Evolutionary conservation across 2,888 invertebrate genomes (phyloP).

Genomic region (Macaria liturata): DNA sequence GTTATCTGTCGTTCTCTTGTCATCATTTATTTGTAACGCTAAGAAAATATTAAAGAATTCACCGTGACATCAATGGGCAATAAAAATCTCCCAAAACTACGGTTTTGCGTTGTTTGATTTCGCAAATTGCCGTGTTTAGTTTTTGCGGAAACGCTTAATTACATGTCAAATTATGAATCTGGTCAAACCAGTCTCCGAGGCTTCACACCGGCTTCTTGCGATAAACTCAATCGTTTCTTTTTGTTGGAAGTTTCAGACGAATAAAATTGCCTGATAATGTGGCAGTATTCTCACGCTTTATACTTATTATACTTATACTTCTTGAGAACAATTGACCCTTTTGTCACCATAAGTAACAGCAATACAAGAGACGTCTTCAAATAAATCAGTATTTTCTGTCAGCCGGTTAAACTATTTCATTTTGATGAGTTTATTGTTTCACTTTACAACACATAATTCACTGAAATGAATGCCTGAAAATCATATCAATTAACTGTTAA

Average conservation of each 20-base stretch:
- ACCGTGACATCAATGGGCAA: slow-evolving; percentile 1
- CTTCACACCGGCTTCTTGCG: background rate
- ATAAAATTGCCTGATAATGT: background rate
- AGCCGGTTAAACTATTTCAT: no score
- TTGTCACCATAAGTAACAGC: no score
- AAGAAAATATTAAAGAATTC: background rate
- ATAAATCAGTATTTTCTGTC: no score
- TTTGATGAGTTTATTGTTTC: no score
- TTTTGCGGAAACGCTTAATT: slow-evolving; percentile 24
- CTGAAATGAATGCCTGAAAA: no score
- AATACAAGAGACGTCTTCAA: no score
- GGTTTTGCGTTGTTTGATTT: slow-evolving; percentile 5
- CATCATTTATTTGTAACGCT: no score
- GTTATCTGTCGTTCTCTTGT: no score
- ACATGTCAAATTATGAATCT: slow-evolving; percentile 17
- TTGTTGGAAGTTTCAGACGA: background rate
- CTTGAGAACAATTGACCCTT: no score
- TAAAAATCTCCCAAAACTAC: background rate
- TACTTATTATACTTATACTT: no score
- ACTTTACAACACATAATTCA: no score
- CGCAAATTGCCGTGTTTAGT: slow-evolving; percentile 11
- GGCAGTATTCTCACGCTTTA: background rate
- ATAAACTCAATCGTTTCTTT: background rate
- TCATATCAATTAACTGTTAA: no score
- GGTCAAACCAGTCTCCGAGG: slow-evolving; percentile 6